Evolutionary conservation across 92 coral and sea anemone species (phyloP), one percentile per base, ranked within the genome.

Genomic region (Chrysogorgia sp.): DNA sequence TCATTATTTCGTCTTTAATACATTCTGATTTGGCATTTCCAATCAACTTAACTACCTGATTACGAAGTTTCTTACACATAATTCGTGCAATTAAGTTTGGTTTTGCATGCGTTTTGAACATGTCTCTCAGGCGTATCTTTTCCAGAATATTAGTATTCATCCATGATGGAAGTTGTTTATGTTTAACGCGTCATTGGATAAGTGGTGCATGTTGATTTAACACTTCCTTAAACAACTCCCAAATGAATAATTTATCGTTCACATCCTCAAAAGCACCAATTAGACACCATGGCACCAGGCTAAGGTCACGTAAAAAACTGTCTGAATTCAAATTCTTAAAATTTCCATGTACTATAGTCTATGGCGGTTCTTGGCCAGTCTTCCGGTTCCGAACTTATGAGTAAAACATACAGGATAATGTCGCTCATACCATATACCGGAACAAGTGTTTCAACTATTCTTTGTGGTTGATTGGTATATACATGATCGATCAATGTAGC

Each of bases 331-430:
- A 4, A 12, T 37, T 37, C 43, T 37, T 37, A 4, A 37, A 37
- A 37, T 37, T 37, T 37, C 43, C 6, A 37, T 37, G 12, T 37
- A 37, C 43, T 37, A 37, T 37, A 37, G 43, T 58, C 31, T n/a
- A 58, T 58, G 63, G 23, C 23, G 26, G 63, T 9, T 22, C 31
- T 58, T 58, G 31, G 63, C 31, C 15, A 10, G 10, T 10, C 3
- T 58, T 58, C 23, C 31, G 31, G 31, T n/a, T 9, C 32, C 13
- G 23, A 58, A 58, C 31, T 58, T 58, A 58, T 58, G 63, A 31
- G 31, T 31, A 58, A 58, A 58, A 25, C 25, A 58, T 58, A 58
- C 63, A 58, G 63, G 63, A n/a, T 58, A 58, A n/a, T 58, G 63
- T 58, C 26, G 31, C 63, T 58, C 25, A 58, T 14, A 31, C 63